phyloP scores from a whole-genome alignment of 2,113 vertebrate genomes.

The Callorhinus ursinus region DNA sequence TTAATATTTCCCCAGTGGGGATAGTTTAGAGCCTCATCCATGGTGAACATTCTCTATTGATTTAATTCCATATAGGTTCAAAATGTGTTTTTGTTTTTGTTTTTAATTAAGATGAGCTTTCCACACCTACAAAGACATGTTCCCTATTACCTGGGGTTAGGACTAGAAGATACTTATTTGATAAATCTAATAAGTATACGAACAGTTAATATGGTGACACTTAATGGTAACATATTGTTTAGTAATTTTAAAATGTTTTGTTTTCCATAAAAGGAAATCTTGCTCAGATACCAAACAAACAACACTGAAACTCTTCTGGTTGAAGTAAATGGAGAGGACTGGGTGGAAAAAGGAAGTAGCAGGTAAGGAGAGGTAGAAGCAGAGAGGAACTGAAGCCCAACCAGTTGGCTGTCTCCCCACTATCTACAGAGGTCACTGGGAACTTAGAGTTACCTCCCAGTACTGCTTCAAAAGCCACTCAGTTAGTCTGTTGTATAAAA shows the following conservation, averaged over 20 bases:
- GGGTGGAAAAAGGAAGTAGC: neutral
- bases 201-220: neutral
- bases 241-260: neutral
- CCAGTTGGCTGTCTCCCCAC: neutral
- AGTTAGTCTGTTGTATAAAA: neutral
- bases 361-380: neutral
- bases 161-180: neutral
- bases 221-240: neutral
- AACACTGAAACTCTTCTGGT: neutral
- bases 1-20: neutral
- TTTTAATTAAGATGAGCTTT: slow-evolving; percentile 5
- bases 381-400: neutral
- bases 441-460: neutral
- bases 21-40: neutral
- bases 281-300: neutral
- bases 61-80: slow-evolving; percentile 1
- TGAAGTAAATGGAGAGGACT: neutral
- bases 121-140: neutral
- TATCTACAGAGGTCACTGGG: neutral
- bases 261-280: slow-evolving; percentile 23
- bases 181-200: neutral
- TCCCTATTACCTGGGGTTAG: neutral
- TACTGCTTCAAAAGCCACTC: neutral
- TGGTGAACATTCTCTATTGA: neutral
- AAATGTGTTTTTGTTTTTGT: neutral